Conservation (phyloP, 2,888 invertebrate species). For the Calephelis perditalis region DNA sequence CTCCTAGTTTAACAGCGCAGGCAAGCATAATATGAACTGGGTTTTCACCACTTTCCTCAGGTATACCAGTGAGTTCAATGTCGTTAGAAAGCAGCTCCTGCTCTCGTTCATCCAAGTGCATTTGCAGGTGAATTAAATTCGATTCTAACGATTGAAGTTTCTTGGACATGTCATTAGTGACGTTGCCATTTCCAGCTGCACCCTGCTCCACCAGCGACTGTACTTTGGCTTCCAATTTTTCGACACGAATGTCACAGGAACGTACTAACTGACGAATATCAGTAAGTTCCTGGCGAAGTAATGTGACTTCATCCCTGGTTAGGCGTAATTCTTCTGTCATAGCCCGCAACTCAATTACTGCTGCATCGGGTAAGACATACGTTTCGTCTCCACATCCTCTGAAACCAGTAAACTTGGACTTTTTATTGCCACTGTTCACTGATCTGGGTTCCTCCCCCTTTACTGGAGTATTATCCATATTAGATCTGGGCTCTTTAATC, state of each 20-base stretch:
- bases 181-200: neutral
- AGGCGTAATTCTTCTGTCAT: neutral
- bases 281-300: neutral
- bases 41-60: no score
- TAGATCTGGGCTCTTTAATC: neutral
- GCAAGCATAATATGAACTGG: no score
- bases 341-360: no score
- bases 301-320: neutral
- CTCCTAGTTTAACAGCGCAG: neutral
- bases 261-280: neutral
- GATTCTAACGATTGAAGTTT: neutral
- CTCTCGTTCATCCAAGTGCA: constrained; percentile 23
- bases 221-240: neutral
- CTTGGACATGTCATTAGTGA: neutral
- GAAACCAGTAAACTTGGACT: no score
- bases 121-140: constrained; percentile 8
- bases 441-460: neutral
- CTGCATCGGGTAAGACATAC: neutral
- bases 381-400: no score
- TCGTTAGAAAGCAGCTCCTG: constrained; percentile 20
- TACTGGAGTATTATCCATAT: neutral
- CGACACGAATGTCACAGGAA: neutral
- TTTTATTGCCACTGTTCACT: no score
- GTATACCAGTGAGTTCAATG: no score
- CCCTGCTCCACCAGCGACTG: neutral